A percentile compares a stretch with the other conserved stretches of the same genome.
These are phyloP conservation scores for Mesitornis unicolor DNA, from an alignment of 2,113 vertebrate species.

Conservation along the genomic window DNA sequence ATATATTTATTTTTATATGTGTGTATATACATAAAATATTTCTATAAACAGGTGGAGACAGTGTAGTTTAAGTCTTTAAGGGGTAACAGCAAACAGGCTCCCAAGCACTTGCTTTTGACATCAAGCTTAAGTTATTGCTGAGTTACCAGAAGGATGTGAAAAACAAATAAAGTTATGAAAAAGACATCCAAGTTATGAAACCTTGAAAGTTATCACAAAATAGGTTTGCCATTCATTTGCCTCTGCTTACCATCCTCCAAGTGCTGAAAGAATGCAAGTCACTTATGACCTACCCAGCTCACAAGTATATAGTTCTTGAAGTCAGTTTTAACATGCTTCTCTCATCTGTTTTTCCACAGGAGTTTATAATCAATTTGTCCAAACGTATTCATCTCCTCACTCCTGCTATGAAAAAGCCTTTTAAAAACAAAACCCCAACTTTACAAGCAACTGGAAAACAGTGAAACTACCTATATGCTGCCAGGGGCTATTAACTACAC, in stretches of 20 bases:
- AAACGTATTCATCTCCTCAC: fast-evolving
- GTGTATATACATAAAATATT: neutral
- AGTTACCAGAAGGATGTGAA: neutral
- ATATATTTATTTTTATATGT: neutral
- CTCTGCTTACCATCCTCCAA: neutral
- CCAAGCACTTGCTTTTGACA: neutral
- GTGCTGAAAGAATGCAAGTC: neutral
- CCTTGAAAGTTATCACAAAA: neutral
- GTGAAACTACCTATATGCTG: neutral
- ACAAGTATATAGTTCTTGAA: fast-evolving
- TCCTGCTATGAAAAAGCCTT: neutral
- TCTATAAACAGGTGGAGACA: neutral
- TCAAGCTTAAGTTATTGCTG: neutral
- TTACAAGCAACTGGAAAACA: neutral
- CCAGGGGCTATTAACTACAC: neutral
- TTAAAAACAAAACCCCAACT: neutral
- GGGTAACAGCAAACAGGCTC: fast-evolving
- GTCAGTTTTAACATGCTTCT: neutral
- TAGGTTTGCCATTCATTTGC: neutral
- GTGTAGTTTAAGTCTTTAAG: neutral
- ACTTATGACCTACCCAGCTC: neutral
- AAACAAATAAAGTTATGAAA: too few relatives aligned
- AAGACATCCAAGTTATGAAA: neutral
- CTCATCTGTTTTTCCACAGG: fast-evolving
- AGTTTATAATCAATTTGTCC: neutral